phyloP scores from a whole-genome alignment of 2,888 invertebrate genomes.

The Latheticus oryzae region DNA sequence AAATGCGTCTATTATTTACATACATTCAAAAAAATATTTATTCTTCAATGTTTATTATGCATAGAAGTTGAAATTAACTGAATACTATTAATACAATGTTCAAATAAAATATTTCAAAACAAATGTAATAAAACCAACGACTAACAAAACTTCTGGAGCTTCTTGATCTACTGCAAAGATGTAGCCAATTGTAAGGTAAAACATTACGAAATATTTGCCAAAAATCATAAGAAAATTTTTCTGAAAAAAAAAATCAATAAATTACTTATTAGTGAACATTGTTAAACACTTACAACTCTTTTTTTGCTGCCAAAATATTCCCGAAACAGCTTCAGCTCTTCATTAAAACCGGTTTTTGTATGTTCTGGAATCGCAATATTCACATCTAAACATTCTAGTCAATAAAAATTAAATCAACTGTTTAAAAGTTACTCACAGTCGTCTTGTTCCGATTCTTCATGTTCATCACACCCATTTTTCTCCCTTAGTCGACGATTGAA shows the following conservation, averaged over 20 bases:
- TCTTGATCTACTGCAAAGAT: neutral
- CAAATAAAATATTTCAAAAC: constrained; percentile 2
- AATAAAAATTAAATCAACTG: no score
- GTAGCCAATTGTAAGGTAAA: neutral
- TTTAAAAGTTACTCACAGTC: no score
- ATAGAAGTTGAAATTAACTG: no score
- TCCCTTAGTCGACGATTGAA: neutral
- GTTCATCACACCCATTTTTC: no score
- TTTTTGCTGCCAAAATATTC: constrained; percentile 8
- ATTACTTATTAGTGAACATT: neutral
- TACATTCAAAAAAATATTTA: no score
- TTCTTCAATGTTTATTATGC: no score
- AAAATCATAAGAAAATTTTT: neutral
- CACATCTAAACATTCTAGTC: no score
- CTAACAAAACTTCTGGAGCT: constrained; percentile 6
- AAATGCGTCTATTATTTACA: no score
- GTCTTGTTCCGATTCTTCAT: no score
- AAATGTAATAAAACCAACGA: neutral
- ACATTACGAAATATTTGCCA: neutral
- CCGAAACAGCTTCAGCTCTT: neutral
- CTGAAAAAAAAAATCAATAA: constrained; percentile 1
- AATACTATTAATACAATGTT: no score
- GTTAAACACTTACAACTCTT: neutral
- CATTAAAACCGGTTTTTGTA: no score
- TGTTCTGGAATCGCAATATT: no score